Base-by-base conservation (phyloP, 1,140 invertebrate species). In the Oedothorax gibbosus region DNA sequence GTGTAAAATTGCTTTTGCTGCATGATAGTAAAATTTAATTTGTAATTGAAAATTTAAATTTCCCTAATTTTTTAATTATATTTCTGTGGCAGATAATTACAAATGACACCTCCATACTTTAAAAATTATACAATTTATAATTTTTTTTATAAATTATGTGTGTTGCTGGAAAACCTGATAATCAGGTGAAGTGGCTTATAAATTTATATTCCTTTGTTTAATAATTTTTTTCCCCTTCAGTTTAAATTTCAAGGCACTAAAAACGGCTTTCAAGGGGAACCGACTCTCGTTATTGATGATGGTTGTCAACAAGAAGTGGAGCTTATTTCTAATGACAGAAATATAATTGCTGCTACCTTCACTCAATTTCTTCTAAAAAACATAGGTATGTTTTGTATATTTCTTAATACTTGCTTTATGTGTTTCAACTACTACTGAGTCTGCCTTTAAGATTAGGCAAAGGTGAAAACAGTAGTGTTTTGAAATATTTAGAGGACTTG, bases 321-420 rank as follows among this genome's bases (percentile, higher is more conserved):
- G 90, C 90, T 98, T 85, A 93, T 94, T 81, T 94, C 95, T 12
- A 93, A 94, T 86, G 95, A 97, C 90, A 92, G 96, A 4, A 96
- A 97, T 90, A 94, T 97, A 21, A 95, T 98, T 85, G 96, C 96
- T 6, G 96, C 97, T 64, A 96, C 96, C 8, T 98, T 97, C 90
- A 96, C 96, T 0, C 94, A 96, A 88, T 97, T 97, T 90, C 92
- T 98, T 64, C 90, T 98, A n/a, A 96, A 96, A 91, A 98, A 98
- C 91, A 97, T 98, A 88, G 97, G 92, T 92, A 88, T 87, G 84
- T 85, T 71, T 14, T 35, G 68, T 35, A 7, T 35, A 5, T 35
- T 35, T 35, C 35, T 35, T 35, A 35, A 68, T 15, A n/a, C n/a
- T 62, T 62, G 57, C 57, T 62, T 62, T n/a, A n/a, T n/a, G n/a